Conservation (phyloP, 2,888 invertebrate genomes). For the Esperia sulphurella region DNA sequence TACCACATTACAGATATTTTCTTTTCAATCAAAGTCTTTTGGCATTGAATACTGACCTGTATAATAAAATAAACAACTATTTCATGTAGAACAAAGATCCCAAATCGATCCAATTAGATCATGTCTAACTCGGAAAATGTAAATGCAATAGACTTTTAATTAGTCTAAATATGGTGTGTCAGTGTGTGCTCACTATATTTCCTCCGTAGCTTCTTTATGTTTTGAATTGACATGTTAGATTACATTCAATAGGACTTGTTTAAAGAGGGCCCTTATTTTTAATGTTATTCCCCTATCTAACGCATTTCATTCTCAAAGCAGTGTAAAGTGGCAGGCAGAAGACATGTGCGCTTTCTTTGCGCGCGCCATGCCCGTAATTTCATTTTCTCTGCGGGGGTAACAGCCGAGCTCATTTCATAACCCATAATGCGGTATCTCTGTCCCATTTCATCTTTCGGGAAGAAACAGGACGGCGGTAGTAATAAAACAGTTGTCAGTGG, state of each 20-base stretch:
- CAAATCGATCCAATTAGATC: no score
- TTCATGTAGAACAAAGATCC: no score
- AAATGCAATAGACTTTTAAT: no score
- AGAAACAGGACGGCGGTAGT: conserved; percentile 34
- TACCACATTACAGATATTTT: no score
- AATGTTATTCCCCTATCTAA: background rate
- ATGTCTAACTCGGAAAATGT: no score
- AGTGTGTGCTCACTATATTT: no score
- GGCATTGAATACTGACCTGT: no score
- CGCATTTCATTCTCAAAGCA: conserved; percentile 2
- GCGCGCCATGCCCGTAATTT: conserved; percentile 64
- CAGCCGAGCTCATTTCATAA: conserved; percentile 73
- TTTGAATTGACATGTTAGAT: background rate
- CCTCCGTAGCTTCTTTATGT: no score
- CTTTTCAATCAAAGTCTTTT: no score
- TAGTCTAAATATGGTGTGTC: no score
- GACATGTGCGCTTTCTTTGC: conserved; percentile 59
- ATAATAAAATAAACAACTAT: no score
- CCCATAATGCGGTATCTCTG: conserved; percentile 59
- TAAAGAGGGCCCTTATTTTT: background rate
- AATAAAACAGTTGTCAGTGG: conserved; percentile 45
- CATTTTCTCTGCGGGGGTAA: conserved; percentile 64
- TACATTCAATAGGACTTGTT: background rate
- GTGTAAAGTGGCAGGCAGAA: background rate
- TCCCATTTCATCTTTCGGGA: conserved; percentile 37